A percentile compares a stretch with the other conserved stretches of the same genome.
Evolutionary conservation across 2,797 vertebrate genomes (phyloP).

Genomic region (Cirrhinus molitorella): DNA sequence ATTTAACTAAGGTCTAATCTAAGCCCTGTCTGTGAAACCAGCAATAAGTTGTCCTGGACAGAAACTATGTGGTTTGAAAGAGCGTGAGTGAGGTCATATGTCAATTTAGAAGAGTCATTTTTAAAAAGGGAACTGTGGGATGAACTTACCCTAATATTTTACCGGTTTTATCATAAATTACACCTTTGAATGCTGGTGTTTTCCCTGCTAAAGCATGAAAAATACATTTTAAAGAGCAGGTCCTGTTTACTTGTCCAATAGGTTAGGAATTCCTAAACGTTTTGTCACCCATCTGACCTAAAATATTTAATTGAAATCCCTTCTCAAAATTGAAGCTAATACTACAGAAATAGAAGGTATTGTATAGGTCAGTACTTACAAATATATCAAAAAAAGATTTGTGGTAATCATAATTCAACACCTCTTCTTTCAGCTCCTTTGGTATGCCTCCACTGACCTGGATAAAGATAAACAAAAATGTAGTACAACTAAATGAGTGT

Average conservation of each 20-base stretch:
- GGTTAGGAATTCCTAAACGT: background rate
- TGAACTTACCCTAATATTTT: background rate
- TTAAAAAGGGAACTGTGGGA: constrained; percentile 11
- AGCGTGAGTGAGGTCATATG: background rate
- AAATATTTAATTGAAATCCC: background rate
- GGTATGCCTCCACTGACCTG: constrained; percentile 91
- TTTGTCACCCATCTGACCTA: background rate
- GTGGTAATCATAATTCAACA: constrained; percentile 90
- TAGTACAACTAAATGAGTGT: background rate
- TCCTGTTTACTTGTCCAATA: background rate
- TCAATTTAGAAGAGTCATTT: background rate
- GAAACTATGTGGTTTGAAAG: constrained; percentile 9
- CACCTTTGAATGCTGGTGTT: background rate
- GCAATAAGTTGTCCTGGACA: background rate
- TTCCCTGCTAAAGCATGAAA: background rate
- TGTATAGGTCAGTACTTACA: constrained; percentile 80
- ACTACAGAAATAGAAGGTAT: background rate
- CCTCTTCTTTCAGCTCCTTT: constrained; percentile 85
- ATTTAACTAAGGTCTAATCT: no score
- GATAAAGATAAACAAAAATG: constrained; percentile 53
- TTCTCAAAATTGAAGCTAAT: background rate
- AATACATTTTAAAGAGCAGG: background rate
- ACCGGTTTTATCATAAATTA: background rate
- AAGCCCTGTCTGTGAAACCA: background rate
- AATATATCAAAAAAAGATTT: constrained; percentile 98